Conservation (phyloP, 92 coral and sea anemone genomes). For the Porites divaricata region DNA sequence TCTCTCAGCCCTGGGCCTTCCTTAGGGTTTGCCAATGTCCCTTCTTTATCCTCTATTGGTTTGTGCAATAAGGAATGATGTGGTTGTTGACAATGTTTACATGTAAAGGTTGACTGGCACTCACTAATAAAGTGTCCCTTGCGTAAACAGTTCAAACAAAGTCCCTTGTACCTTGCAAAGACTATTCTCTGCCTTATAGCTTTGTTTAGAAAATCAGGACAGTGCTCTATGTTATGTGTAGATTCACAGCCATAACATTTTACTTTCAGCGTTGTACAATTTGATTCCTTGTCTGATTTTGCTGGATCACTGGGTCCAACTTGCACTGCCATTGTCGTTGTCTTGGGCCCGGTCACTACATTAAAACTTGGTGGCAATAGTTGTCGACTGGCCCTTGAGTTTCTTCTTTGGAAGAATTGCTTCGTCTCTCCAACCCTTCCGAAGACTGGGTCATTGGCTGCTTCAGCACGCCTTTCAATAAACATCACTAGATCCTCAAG, state of each 20-base stretch:
- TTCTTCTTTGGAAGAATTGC: too few species aligned
- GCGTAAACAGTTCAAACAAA: conserved; percentile 51
- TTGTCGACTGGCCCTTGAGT: too few species aligned
- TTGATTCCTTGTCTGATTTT: neutral
- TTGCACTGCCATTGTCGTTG: neutral
- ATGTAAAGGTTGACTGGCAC: conserved; percentile 49
- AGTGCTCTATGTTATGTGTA: conserved; percentile 48
- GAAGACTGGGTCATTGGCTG: too few species aligned
- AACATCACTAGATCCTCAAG: too few species aligned
- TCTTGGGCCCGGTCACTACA: neutral
- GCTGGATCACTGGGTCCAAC: too few species aligned
- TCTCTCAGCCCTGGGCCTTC: neutral
- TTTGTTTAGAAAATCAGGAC: conserved; percentile 13
- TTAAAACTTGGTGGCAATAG: too few species aligned
- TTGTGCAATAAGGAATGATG: conserved; percentile 71
- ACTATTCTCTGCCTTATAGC: conserved; percentile 31
- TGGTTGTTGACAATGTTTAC: conserved; percentile 48
- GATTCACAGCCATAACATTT: conserved; percentile 26
- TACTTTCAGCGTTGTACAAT: conserved; percentile 7
- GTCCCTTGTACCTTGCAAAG: conserved; percentile 11
- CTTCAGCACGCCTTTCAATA: too few species aligned
- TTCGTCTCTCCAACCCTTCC: too few species aligned
- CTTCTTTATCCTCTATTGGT: conserved; percentile 31
- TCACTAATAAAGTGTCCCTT: conserved; percentile 51
- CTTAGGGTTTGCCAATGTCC: neutral